phyloP scores from a whole-genome alignment of 2,888 invertebrate species.

The Agriopis aurantiaria region DNA sequence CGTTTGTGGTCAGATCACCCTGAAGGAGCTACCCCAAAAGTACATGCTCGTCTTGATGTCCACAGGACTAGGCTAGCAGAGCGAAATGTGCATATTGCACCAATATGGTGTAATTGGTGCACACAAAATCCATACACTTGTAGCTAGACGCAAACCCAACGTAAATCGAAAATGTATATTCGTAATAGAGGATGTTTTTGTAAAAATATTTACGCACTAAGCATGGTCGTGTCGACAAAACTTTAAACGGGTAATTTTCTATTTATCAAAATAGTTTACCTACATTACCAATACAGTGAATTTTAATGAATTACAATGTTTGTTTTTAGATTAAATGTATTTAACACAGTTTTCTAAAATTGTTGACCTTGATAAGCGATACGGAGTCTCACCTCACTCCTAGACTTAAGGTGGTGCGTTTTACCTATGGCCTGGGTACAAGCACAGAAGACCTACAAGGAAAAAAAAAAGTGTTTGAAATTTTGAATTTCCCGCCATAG shows the following conservation, averaged over 20 bases:
- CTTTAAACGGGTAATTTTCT: neutral
- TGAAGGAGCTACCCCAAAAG: slow-evolving; percentile 77
- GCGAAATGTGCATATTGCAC: slow-evolving; percentile 88
- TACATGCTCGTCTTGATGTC: slow-evolving; percentile 88
- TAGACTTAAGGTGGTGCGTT: no score
- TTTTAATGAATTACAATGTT: neutral
- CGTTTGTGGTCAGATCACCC: slow-evolving; percentile 90
- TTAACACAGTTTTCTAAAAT: no score
- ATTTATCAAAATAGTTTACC: neutral
- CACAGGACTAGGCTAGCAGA: slow-evolving; percentile 87
- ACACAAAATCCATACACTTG: slow-evolving; percentile 90
- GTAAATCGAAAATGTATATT: neutral
- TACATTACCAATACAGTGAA: neutral
- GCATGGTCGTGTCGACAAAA: neutral
- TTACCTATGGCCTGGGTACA: no score
- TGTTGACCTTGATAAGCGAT: no score
- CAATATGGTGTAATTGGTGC: slow-evolving; percentile 92
- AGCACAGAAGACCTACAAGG: no score
- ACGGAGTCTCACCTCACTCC: no score
- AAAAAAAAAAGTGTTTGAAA: no score
- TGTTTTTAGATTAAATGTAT: neutral
- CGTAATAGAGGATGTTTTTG: neutral
- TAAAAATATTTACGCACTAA: slow-evolving; percentile 2
- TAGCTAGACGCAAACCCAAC: slow-evolving; percentile 45
- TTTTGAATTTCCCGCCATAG: no score